Percentiles rank a stretch among this genome's conserved stretches.
These are phyloP conservation scores for Macrosiphum euphorbiae DNA, from an alignment of 2,888 invertebrate genomes.

Conservation along the genomic window DNA sequence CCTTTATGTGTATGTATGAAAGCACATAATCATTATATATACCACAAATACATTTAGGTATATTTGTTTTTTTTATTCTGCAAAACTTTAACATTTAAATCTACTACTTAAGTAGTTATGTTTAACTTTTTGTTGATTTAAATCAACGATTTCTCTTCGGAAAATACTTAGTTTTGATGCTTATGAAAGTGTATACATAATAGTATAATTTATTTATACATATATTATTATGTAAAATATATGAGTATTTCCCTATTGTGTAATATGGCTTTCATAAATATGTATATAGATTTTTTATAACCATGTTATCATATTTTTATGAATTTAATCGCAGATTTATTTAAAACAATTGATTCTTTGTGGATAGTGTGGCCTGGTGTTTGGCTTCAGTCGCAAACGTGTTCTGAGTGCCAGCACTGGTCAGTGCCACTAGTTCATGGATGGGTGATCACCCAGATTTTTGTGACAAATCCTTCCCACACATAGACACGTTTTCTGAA, in stretches of 20 bases:
- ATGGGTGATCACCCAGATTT: too few species aligned
- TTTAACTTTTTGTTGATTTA: background rate
- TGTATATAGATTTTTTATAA: background rate
- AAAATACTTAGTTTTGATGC: background rate
- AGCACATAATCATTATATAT: background rate
- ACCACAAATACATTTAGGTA: background rate
- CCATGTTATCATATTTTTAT: background rate
- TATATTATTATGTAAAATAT: background rate
- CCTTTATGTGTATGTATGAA: background rate
- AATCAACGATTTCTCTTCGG: background rate
- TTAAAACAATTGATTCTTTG: background rate
- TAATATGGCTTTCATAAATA: conserved; percentile 13
- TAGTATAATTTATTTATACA: conserved; percentile 2
- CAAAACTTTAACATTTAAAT: background rate
- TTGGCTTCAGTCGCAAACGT: too few species aligned
- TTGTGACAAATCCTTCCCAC: too few species aligned
- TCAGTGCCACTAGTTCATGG: too few species aligned
- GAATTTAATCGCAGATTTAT: background rate
- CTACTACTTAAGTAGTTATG: background rate
- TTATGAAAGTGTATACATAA: conserved; percentile 24
- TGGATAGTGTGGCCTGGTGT: too few species aligned
- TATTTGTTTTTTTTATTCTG: background rate
- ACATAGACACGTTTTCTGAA: too few species aligned
- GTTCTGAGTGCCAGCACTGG: too few species aligned
- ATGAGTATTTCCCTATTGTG: background rate